These are phyloP conservation scores for Sarcophaga carnaria DNA, from an alignment of 2,888 invertebrate species.

Conservation along the genomic window DNA sequence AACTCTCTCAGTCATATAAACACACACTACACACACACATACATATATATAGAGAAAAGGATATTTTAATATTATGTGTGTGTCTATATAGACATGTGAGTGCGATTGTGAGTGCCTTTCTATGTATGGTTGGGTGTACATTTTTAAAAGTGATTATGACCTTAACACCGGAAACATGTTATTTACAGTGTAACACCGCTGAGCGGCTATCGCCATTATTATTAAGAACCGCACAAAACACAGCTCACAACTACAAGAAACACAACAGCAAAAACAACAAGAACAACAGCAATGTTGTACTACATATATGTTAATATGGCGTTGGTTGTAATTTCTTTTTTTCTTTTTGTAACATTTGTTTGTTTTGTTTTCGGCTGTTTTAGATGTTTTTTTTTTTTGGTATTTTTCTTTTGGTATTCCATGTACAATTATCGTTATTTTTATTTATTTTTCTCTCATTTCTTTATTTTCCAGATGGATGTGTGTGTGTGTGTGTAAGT, in stretches of 20 bases:
- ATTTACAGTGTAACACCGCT: constrained; percentile 41
- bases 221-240: neutral
- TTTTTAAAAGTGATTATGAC: constrained; percentile 42
- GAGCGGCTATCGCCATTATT: neutral
- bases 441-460: no score
- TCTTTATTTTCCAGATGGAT: neutral
- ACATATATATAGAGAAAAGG: neutral
- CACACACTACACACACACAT: neutral
- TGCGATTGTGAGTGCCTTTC: neutral
- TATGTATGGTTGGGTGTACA: neutral
- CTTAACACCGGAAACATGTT: constrained; percentile 59
- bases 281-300: neutral
- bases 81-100: neutral
- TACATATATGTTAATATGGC: neutral
- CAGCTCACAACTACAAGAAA: neutral
- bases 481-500: neutral
- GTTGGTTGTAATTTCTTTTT: neutral
- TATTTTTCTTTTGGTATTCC: neutral
- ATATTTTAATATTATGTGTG: neutral
- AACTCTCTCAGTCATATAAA: neutral
- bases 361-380: neutral
- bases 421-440: no score
- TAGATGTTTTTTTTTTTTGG: neutral
- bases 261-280: neutral
- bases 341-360: neutral